A percentile compares a stretch with the other conserved stretches of the same genome.
phyloP scores from a whole-genome alignment of 2,113 vertebrate genomes.

The Elanoides forficatus region DNA sequence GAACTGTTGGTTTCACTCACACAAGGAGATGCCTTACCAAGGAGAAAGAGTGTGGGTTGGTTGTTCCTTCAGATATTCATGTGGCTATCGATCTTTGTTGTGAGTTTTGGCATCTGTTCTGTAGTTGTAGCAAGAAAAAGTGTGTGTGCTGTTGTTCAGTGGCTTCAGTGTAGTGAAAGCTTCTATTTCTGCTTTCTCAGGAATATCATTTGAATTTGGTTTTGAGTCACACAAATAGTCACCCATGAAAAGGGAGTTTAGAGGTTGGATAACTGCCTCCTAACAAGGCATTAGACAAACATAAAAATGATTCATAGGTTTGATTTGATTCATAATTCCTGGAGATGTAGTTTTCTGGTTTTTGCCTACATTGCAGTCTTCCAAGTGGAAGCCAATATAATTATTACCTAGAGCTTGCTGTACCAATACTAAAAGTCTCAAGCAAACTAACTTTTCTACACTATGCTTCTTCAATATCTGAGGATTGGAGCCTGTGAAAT shows the following conservation, averaged over 20 bases:
- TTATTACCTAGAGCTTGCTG: not conserved
- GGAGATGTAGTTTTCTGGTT: not conserved
- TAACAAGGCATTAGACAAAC: not conserved
- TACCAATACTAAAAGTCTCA: not conserved
- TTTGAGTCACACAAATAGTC: not conserved
- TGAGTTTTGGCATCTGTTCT: not conserved
- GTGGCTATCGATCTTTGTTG: not conserved
- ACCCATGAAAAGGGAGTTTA: not conserved
- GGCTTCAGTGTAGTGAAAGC: not conserved
- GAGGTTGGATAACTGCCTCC: not conserved
- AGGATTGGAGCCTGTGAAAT: not conserved
- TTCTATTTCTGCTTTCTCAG: not conserved
- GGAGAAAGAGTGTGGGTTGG: not conserved
- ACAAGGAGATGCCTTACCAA: not conserved
- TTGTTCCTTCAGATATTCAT: not conserved
- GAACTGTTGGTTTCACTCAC: not conserved
- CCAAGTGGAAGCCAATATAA: not conserved
- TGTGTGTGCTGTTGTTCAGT: not conserved
- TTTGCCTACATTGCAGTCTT: not conserved
- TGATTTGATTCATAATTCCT: not conserved
- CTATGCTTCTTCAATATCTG: not conserved
- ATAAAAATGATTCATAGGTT: not conserved
- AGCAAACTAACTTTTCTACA: not conserved
- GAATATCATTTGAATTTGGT: not conserved
- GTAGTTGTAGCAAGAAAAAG: not conserved